These are phyloP conservation scores for Achlya flavicornis DNA, from an alignment of 2,888 invertebrate species.

Conservation along the genomic window DNA sequence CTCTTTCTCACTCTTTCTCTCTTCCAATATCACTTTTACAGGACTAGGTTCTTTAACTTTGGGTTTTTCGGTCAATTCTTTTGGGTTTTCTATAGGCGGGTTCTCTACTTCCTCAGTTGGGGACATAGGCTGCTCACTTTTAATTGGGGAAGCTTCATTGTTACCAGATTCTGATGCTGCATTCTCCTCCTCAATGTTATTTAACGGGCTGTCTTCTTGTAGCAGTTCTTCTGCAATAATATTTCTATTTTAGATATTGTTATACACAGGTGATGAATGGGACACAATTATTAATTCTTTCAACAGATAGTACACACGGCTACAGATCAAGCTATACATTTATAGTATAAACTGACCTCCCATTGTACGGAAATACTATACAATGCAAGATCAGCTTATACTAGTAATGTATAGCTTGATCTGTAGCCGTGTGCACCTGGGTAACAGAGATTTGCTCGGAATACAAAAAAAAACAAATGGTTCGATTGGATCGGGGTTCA, in stretches of 20 bases:
- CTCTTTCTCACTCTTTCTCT: conserved; percentile 33
- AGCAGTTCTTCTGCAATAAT: conserved; percentile 26
- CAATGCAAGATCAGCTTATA: too few relatives aligned
- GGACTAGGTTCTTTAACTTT: conserved; percentile 42
- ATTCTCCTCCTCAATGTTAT: conserved; percentile 12
- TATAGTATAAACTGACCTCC: too few relatives aligned
- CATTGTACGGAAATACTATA: too few relatives aligned
- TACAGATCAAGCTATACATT: too few relatives aligned
- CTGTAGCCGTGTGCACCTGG: too few relatives aligned
- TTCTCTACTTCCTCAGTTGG: conserved; percentile 35
- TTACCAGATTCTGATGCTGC: conserved; percentile 24
- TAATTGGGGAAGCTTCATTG: conserved; percentile 24
- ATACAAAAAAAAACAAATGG: too few relatives aligned
- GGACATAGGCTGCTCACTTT: conserved; percentile 21
- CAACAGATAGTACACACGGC: too few relatives aligned
- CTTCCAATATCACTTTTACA: conserved; percentile 44
- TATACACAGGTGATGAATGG: background rate
- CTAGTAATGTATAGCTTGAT: too few relatives aligned
- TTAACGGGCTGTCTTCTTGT: background rate
- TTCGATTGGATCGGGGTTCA: too few relatives aligned
- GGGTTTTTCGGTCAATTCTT: conserved; percentile 23
- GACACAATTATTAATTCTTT: background rate
- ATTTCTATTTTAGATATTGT: conserved; percentile 31
- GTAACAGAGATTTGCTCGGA: too few relatives aligned
- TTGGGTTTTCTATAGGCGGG: conserved; percentile 22